Conservation (phyloP, 2,797 vertebrate species). For the Argentina silus region DNA sequence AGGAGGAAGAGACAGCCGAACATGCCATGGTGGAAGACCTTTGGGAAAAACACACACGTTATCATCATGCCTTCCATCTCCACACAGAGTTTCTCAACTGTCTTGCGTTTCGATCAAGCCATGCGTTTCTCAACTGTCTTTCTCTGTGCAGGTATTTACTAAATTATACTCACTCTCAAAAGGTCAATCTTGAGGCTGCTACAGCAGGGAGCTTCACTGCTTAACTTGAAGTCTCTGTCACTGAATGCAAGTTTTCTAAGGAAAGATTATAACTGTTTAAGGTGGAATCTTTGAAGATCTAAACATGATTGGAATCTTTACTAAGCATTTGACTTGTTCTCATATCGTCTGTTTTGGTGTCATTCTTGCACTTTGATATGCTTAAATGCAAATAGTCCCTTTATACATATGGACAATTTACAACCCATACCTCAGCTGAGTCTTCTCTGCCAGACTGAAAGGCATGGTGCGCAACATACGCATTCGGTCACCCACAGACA, state of each 20-base stretch:
- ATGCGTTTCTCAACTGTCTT: no score
- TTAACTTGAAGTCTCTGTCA: slow-evolving; percentile 12
- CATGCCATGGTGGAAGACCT: slow-evolving; percentile 70
- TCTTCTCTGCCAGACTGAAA: slow-evolving; percentile 80
- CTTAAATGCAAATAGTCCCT: background rate
- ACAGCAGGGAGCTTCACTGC: slow-evolving; percentile 29
- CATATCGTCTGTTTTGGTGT: background rate
- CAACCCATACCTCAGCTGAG: slow-evolving; percentile 73
- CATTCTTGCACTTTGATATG: background rate
- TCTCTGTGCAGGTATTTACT: no score
- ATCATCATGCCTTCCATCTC: background rate
- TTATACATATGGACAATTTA: background rate
- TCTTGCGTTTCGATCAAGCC: background rate
- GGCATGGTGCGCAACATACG: slow-evolving; percentile 75
- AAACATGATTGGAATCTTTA: background rate
- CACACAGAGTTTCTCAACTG: background rate
- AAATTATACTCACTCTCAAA: slow-evolving; percentile 42
- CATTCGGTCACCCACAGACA: slow-evolving; percentile 67
- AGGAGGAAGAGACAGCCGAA: slow-evolving; percentile 65
- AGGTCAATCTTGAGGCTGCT: background rate
- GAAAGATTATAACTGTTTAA: background rate
- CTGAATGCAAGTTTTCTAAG: slow-evolving; percentile 49
- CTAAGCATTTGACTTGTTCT: no score
- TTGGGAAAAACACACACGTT: slow-evolving; percentile 8
- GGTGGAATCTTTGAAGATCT: background rate